Evolutionary conservation across 2,113 vertebrate genomes (phyloP).

Genomic region (Gymnobelideus leadbeateri): DNA sequence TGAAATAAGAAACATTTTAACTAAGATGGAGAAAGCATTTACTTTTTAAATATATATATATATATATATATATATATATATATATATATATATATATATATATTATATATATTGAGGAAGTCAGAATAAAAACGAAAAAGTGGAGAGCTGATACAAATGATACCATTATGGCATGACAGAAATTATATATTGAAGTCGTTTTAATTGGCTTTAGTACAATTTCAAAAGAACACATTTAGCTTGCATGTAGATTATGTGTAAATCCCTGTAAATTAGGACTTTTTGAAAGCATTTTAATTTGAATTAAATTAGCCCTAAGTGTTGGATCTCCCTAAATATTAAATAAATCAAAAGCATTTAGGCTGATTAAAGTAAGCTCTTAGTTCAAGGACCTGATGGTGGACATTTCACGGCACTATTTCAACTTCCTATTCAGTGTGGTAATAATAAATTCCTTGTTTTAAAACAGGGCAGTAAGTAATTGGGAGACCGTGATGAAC

Average conservation of each 20-base stretch:
- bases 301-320: slow-evolving; percentile 23
- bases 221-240: slow-evolving; percentile 3
- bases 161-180: not conserved
- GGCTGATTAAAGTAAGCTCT: not conserved
- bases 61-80: no score
- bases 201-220: slow-evolving; percentile 24
- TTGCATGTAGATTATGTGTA: slow-evolving; percentile 35
- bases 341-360: slow-evolving; percentile 35
- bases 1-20: not conserved
- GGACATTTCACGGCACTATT: slow-evolving; percentile 21
- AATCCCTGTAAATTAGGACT: slow-evolving; percentile 28
- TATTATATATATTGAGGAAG: slow-evolving; percentile 31
- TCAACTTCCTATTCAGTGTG: slow-evolving; percentile 58
- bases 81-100: no score
- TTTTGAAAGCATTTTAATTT: not conserved
- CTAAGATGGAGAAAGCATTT: slow-evolving; percentile 17
- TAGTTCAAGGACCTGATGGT: slow-evolving; percentile 1
- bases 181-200: not conserved
- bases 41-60: not conserved
- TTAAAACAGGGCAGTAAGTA: slow-evolving; percentile 31
- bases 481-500: slow-evolving; percentile 31
- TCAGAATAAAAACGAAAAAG: not conserved
- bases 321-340: slow-evolving; percentile 28
- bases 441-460: slow-evolving; percentile 48
- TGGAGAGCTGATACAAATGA: not conserved